Percentiles rank a stretch among this genome's conserved stretches.
phyloP scores from a whole-genome alignment of 2,797 vertebrate genomes.

The Muscicapa comitata region DNA sequence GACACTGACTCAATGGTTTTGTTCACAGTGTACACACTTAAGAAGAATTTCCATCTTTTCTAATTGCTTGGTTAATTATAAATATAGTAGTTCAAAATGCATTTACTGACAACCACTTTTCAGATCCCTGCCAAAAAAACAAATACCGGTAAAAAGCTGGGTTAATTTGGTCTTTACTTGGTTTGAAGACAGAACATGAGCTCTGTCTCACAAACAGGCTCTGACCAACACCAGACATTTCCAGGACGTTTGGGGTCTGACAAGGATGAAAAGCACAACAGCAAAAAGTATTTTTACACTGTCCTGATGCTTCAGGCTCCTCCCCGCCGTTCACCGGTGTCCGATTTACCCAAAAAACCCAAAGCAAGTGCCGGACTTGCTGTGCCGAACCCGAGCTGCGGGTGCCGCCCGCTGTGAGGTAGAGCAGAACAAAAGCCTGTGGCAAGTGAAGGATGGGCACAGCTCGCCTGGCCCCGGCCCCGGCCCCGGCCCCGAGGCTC shows the following conservation, averaged over 20 bases:
- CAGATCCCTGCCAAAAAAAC: not conserved
- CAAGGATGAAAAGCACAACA: not conserved
- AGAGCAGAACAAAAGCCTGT: constrained; percentile 70
- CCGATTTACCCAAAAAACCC: not conserved
- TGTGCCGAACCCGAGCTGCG: not conserved
- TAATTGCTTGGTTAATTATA: not conserved
- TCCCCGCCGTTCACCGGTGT: not conserved
- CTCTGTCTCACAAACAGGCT: not conserved
- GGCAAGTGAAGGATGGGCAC: too few relatives aligned
- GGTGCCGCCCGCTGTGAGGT: constrained; percentile 78
- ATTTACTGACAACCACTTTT: not conserved
- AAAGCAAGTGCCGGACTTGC: not conserved
- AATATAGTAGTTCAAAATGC: not conserved
- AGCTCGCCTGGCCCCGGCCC: too few relatives aligned
- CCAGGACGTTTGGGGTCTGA: not conserved
- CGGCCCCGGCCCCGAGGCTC: too few relatives aligned
- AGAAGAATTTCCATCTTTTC: not conserved
- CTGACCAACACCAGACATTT: not conserved
- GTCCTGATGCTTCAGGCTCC: not conserved
- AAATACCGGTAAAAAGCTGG: not conserved
- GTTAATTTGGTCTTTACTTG: not conserved
- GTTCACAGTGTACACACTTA: not conserved
- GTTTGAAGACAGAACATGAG: not conserved
- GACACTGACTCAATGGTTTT: not conserved
- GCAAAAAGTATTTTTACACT: not conserved